Conservation (phyloP, 2,797 vertebrate species). For the Poliocrania exsul region DNA sequence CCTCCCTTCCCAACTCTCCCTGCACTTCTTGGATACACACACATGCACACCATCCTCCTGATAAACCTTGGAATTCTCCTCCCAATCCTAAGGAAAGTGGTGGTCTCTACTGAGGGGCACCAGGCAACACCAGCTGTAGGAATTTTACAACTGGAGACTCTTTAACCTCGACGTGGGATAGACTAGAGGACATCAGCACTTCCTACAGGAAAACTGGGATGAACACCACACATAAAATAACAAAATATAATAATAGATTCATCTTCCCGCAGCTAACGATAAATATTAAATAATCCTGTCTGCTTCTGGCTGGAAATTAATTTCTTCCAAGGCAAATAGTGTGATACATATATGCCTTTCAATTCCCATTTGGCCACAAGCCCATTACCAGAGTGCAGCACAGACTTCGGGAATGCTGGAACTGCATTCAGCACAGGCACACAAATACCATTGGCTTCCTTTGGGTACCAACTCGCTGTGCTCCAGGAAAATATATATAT, state of each 20-base stretch:
- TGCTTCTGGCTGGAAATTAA: constrained; percentile 81
- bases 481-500: constrained; percentile 6
- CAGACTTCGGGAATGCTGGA: constrained; percentile 71
- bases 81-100: background rate
- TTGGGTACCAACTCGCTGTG: background rate
- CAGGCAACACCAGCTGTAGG: background rate
- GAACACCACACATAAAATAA: constrained; percentile 55
- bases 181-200: constrained; percentile 38
- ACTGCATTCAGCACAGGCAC: constrained; percentile 64
- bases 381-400: constrained; percentile 72
- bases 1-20: background rate
- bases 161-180: background rate
- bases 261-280: constrained; percentile 80
- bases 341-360: constrained; percentile 75
- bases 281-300: constrained; percentile 84
- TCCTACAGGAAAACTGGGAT: constrained; percentile 54
- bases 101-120: background rate
- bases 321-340: constrained; percentile 83
- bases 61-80: background rate
- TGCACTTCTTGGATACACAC: background rate
- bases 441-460: constrained; percentile 60
- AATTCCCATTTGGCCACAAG: constrained; percentile 79
- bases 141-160: background rate
- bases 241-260: constrained; percentile 83
- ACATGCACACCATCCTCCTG: accelerated